Base-by-base conservation (phyloP, 2,113 vertebrate species). In the Cebidichthys violaceus region DNA sequence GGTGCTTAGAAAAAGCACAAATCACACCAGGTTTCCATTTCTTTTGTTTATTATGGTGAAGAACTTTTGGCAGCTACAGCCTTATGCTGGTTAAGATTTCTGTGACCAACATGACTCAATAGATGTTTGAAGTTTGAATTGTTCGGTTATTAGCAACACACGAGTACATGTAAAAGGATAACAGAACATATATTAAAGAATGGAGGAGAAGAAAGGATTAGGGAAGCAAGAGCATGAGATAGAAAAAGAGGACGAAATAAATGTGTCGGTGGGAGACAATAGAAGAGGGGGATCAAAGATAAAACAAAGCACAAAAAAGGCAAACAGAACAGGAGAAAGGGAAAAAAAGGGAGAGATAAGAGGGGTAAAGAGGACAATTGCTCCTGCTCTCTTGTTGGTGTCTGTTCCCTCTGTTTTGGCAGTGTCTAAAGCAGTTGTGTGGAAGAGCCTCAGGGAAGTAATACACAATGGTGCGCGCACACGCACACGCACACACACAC, bases 301-400 rank as follows among this genome's bases (percentile, higher is more conserved):
- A 17, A 57, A 70, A 54, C 27, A 70, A 33, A 41, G 39, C 4
- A 55, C n/a, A 35, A 39, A 76, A 70, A 75, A 39, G 72, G 24
- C 43, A 78, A 83, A 57, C 14, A 17, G 71, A 82, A 89, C 27
- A 86, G 61, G 6, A 80, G 73, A 11, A 37, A 31, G 61, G 55
- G 20, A 2, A 71, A 83, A 83, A 77, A 61, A 60, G 52, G 39
- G 68, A 77, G 45, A n/a, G 76, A 87, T 69, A 70, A 77, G 54
- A 57, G 29, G 66, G 65, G 70, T 76, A 86, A 87, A 89, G 72
- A 84, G 89, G 90, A 90, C 72, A 68, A 77, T 70, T 88, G 65
- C 81, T 68, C 54, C 80, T 81, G 70, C 29, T 86, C 78, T 83
- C 50, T 62, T 80, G 70, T 62, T 82, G 67, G 75, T 89, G 84